Base-by-base conservation (phyloP, 2,888 invertebrate species). In the Drosophila neoperkinsi region DNA sequence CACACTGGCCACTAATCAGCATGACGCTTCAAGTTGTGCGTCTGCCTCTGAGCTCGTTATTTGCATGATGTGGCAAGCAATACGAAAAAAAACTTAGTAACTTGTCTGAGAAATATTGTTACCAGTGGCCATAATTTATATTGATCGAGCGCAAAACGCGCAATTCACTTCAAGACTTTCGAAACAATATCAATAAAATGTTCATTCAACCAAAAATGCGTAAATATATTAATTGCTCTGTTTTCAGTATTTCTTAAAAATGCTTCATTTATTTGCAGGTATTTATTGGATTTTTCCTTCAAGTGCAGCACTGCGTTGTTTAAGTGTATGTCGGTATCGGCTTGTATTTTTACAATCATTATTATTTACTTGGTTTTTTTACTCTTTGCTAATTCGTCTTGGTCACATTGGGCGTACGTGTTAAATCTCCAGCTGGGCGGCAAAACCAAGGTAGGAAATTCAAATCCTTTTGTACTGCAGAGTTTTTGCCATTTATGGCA, bases 371-470 rank as follows among this genome's bases (percentile, higher is more conserved):
- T 25, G 33, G 1, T 10, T 57, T 59, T 51, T 52, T 46, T 55
- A 55, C 38, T 62, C 56, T 60, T 72, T 56, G 73, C 66, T 77
- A 80, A 91, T 88, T 90, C 80, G 89, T 89, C 87, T 84, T 91
- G 89, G 91, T 84, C 81, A 81, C 70, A 79, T 55, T 38, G 63
- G 49, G 38, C 51, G 67, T 74, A 81, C 72, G 81, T 82, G 84
- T 74, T 79, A 77, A 70, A 78, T 68, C 62, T 80, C 91, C 90
- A 77, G 84, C 91, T 91, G 88, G 73, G 90, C 74, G 71, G 68
- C 36, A 62, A 34, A 59, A 62, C 28, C 28, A 64, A 63, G 66
- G 81, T 66, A 66, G 74, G 78, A 84, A 86, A 88, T 72, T 72
- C 63, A 72, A 78, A 80, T 86, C 79, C 79, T 72, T 86, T 89